phyloP scores from a whole-genome alignment of 2,888 invertebrate species.

The Apamea sordens region DNA sequence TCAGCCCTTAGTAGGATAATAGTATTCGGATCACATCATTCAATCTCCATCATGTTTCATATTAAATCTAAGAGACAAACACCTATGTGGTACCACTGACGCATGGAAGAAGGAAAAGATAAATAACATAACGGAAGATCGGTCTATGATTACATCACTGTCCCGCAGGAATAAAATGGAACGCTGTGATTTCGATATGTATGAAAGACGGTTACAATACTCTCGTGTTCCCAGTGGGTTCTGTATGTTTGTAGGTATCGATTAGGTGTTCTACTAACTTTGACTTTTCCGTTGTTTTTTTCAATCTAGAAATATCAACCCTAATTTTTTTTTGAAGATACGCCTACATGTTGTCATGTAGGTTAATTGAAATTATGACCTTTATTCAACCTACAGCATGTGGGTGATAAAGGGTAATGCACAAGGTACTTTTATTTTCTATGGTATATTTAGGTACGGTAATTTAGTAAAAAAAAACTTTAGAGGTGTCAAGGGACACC shows the following conservation, averaged over 20 bases:
- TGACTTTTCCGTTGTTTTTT: conserved; percentile 9
- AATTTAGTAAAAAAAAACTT: background rate
- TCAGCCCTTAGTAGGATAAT: background rate
- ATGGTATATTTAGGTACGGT: background rate
- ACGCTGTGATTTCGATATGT: conserved; percentile 60
- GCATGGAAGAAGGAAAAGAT: conserved; percentile 55
- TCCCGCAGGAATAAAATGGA: conserved; percentile 61
- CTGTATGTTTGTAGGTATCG: conserved; percentile 53
- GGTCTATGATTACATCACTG: conserved; percentile 65
- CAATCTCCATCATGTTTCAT: conserved; percentile 70
- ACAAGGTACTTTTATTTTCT: background rate
- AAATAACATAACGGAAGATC: conserved; percentile 61
- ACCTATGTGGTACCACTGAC: conserved; percentile 30
- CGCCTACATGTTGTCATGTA: background rate
- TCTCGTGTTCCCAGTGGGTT: conserved; percentile 39
- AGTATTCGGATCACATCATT: conserved; percentile 66
- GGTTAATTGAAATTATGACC: background rate
- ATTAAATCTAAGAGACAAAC: conserved; percentile 75
- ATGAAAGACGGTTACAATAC: conserved; percentile 56
- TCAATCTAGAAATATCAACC: background rate
- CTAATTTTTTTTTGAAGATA: background rate
- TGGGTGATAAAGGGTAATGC: too few relatives aligned
- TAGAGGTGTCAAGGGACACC: too few relatives aligned
- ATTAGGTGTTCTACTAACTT: conserved; percentile 31
- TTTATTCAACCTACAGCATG: background rate